These are phyloP conservation scores for Siphlonurus alternatus DNA, from an alignment of 2,888 invertebrate species.

Conservation along the genomic window DNA sequence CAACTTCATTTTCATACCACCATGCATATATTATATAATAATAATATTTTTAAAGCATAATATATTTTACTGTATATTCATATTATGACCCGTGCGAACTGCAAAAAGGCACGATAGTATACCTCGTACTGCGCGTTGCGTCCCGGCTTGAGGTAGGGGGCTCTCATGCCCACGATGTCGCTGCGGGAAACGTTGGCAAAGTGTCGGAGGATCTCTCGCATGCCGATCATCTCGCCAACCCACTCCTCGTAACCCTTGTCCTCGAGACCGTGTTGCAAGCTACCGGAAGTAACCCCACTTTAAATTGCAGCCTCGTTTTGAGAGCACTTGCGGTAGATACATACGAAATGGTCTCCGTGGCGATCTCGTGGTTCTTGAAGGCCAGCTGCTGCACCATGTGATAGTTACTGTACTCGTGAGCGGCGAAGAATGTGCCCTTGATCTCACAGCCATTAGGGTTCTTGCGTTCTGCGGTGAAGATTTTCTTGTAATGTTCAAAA, in stretches of 20 bases:
- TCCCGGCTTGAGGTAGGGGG: slow-evolving; percentile 83
- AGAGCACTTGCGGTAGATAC: slow-evolving; percentile 17
- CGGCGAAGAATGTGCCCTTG: slow-evolving; percentile 82
- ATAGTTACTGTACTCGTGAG: slow-evolving; percentile 82
- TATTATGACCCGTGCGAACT: no score
- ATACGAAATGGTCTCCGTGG: slow-evolving; percentile 53
- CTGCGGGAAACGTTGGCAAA: slow-evolving; percentile 67
- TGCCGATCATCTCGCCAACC: slow-evolving; percentile 87
- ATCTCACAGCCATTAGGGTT: slow-evolving; percentile 84
- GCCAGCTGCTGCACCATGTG: slow-evolving; percentile 80
- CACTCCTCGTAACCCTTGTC: slow-evolving; percentile 84
- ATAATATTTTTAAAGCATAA: no score
- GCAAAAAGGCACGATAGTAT: no score
- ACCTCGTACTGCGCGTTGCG: slow-evolving; percentile 84
- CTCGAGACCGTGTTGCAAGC: slow-evolving; percentile 65
- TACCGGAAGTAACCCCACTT: slow-evolving; percentile 22
- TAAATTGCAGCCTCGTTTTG: not conserved
- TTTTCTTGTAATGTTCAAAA: slow-evolving; percentile 70
- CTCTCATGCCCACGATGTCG: slow-evolving; percentile 74
- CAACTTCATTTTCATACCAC: no score
- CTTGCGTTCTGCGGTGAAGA: slow-evolving; percentile 51
- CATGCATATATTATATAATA: no score
- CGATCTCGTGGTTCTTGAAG: slow-evolving; percentile 76
- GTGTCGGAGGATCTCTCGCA: slow-evolving; percentile 69
- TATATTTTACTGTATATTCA: no score